A percentile compares a stretch with the other conserved stretches of the same genome.
These are phyloP conservation scores for Eurosta solidaginis DNA, from an alignment of 1,140 invertebrate species.

Conservation along the genomic window DNA sequence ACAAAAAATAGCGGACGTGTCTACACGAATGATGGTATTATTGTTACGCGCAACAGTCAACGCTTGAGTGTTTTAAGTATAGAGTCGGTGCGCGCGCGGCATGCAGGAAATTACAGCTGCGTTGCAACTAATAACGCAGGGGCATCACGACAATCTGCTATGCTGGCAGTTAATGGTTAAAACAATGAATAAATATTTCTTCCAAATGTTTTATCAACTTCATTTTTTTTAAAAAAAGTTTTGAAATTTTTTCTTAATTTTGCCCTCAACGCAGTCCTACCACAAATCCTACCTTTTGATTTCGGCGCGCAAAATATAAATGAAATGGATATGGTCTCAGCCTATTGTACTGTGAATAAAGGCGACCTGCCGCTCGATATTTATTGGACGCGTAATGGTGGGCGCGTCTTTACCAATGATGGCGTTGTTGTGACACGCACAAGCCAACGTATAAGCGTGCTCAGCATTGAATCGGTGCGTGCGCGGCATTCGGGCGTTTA, in stretches of 20 bases:
- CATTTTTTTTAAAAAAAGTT: not conserved
- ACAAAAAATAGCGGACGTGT: slow-evolving; percentile 58
- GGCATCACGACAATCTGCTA: slow-evolving; percentile 68
- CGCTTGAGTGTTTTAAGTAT: slow-evolving; percentile 71
- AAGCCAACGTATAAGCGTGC: slow-evolving; percentile 69
- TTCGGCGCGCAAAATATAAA: slow-evolving; percentile 71
- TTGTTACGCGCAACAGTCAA: slow-evolving; percentile 67
- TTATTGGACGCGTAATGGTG: slow-evolving; percentile 66
- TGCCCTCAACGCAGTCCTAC: slow-evolving; percentile 61
- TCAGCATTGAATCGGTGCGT: slow-evolving; percentile 70
- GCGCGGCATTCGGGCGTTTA: slow-evolving; percentile 71
- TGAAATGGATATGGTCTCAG: slow-evolving; percentile 68
- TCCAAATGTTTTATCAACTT: not conserved
- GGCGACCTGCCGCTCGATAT: slow-evolving; percentile 82
- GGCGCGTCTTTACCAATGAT: slow-evolving; percentile 54
- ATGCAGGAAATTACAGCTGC: slow-evolving; percentile 74
- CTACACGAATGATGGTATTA: slow-evolving; percentile 60
- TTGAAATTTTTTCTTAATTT: not conserved
- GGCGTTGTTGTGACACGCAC: slow-evolving; percentile 65
- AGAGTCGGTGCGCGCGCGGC: slow-evolving; percentile 67
- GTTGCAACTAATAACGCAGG: slow-evolving; percentile 77
- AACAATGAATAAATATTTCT: not conserved
- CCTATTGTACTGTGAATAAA: slow-evolving; percentile 80
- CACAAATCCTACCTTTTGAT: slow-evolving; percentile 69
- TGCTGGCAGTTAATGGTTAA: slow-evolving; percentile 69